Evolutionary conservation across 2,888 invertebrate species (phyloP).

Genomic region (Spodoptera picta): DNA sequence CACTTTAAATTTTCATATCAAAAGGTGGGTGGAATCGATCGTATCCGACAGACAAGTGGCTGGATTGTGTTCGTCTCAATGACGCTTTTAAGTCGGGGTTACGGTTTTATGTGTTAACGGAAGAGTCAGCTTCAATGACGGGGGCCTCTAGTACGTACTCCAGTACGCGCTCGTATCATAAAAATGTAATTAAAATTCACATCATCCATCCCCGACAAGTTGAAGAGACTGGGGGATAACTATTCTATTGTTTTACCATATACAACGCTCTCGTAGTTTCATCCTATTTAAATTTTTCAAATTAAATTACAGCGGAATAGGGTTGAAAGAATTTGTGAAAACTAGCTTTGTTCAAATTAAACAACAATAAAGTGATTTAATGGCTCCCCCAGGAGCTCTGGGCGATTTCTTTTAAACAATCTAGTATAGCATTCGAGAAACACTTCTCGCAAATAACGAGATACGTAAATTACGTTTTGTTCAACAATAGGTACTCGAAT

Average conservation of each 20-base stretch:
- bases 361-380: constrained; percentile 56
- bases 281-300: constrained; percentile 58
- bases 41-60: constrained; percentile 58
- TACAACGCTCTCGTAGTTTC: constrained; percentile 57
- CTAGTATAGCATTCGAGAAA: constrained; percentile 58
- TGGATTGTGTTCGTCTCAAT: constrained; percentile 67
- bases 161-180: constrained; percentile 81
- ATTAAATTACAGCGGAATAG: constrained; percentile 46
- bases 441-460: constrained; percentile 62
- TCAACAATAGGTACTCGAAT: constrained; percentile 57
- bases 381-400: constrained; percentile 46
- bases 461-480: constrained; percentile 64
- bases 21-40: constrained; percentile 60
- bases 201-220: constrained; percentile 72
- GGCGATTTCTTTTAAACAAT: constrained; percentile 59
- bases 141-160: constrained; percentile 81
- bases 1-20: constrained; percentile 64
- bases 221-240: constrained; percentile 72
- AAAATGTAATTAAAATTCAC: constrained; percentile 87
- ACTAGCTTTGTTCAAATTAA: constrained; percentile 49
- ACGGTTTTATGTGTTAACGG: constrained; percentile 77
- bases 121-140: constrained; percentile 75
- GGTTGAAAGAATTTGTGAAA: constrained; percentile 50
- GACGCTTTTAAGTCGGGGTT: constrained; percentile 73
- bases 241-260: constrained; percentile 75